Percentiles rank a stretch among this genome's conserved stretches.
These are phyloP conservation scores for Acanthosepion lycidas DNA, from an alignment of 2,888 invertebrate species.

Conservation along the genomic window DNA sequence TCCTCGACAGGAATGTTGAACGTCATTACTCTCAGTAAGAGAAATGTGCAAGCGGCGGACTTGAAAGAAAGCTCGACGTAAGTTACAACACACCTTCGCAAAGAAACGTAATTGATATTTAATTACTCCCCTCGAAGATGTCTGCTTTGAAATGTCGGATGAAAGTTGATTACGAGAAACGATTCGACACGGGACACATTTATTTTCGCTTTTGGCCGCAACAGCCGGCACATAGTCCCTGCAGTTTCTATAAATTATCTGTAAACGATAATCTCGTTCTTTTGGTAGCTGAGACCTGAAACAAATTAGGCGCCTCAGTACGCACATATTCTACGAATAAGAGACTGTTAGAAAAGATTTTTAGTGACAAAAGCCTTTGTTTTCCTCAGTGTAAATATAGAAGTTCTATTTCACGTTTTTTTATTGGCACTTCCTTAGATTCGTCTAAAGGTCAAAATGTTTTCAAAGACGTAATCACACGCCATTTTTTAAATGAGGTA, in stretches of 20 bases:
- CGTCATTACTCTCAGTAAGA: not conserved
- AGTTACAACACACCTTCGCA: not conserved
- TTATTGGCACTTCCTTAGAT: too few species aligned
- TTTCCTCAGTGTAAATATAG: not conserved
- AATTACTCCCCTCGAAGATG: conserved; percentile 11
- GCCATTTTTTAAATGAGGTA: too few species aligned
- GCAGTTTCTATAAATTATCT: conserved; percentile 33
- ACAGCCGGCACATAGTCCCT: not conserved
- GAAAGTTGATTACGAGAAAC: not conserved
- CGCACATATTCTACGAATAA: not conserved
- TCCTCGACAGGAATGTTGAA: not conserved
- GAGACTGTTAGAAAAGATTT: not conserved
- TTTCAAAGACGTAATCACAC: too few species aligned
- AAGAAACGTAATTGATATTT: not conserved
- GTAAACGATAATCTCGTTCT: not conserved
- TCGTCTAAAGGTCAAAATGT: too few species aligned
- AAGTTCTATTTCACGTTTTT: too few species aligned
- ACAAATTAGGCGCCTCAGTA: not conserved
- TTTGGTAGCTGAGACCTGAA: not conserved
- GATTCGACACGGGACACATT: conserved; percentile 10
- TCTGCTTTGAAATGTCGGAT: not conserved
- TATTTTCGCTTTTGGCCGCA: not conserved
- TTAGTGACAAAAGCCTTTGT: not conserved
- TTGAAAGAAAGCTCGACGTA: not conserved
- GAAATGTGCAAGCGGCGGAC: not conserved